Evolutionary conservation across 2,797 vertebrate species (phyloP).

Genomic region (Momotus momota): DNA sequence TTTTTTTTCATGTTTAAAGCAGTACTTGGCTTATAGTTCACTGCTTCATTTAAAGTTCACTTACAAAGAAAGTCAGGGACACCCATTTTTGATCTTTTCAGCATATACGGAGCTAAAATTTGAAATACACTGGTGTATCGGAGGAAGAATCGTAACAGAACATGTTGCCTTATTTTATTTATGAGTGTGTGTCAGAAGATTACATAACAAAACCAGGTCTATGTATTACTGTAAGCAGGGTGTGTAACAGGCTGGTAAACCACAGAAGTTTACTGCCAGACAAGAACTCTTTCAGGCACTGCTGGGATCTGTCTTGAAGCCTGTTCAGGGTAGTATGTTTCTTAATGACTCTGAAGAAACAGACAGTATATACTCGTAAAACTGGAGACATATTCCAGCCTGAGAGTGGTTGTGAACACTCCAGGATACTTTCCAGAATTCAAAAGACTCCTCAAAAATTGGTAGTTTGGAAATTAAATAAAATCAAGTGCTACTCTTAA

Average conservation of each 20-base stretch:
- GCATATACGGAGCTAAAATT: neutral
- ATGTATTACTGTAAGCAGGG: neutral
- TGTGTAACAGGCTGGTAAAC: neutral
- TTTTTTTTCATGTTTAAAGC: neutral
- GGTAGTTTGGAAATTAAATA: neutral
- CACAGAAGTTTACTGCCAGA: neutral
- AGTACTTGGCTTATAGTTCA: neutral
- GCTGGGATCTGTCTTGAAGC: neutral
- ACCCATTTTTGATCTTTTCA: neutral
- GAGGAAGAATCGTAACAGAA: neutral
- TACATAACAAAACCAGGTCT: neutral
- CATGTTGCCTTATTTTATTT: neutral
- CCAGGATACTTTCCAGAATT: neutral
- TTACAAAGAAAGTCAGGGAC: neutral
- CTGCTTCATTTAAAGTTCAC: neutral
- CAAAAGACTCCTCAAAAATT: neutral
- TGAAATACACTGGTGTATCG: neutral
- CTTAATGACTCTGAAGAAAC: neutral
- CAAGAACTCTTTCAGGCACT: neutral
- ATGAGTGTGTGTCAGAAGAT: neutral
- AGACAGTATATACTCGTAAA: neutral
- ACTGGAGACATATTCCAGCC: neutral
- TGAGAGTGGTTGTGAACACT: neutral
- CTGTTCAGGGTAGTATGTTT: neutral
- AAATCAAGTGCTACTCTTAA: neutral